A percentile compares a stretch with the other conserved stretches of the same genome.
These are phyloP conservation scores for Cheirogaleus major DNA, from an alignment of 2,797 vertebrate species.

Conservation along the genomic window DNA sequence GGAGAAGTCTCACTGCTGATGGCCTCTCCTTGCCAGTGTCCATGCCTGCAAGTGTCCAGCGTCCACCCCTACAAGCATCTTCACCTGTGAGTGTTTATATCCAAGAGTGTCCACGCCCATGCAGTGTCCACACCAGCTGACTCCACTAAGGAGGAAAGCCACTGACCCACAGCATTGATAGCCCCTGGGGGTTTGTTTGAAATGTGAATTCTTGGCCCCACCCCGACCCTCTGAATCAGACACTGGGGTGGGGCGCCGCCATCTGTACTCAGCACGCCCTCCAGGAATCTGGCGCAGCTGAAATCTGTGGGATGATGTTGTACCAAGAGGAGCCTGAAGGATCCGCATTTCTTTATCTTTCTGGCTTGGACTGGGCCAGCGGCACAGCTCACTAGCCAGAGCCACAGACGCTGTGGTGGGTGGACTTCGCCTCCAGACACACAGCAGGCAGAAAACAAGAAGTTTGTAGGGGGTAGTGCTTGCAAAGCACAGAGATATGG, in stretches of 20 bases:
- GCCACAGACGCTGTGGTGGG: background rate
- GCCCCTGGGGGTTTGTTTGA: background rate
- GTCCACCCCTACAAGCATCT: background rate
- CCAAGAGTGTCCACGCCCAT: background rate
- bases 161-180: background rate
- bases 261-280: background rate
- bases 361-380: background rate
- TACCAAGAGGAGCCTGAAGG: background rate
- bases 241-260: background rate
- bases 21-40: background rate
- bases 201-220: background rate
- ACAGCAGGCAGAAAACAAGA: background rate
- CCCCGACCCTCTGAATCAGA: background rate
- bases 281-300: background rate
- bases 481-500: background rate
- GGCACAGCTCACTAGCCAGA: background rate
- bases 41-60: too few species aligned
- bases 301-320: background rate
- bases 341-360: background rate
- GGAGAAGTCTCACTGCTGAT: background rate
- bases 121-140: background rate
- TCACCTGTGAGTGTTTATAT: background rate
- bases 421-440: background rate
- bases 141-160: background rate
- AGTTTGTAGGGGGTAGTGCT: background rate